Evolutionary conservation across 2,888 invertebrate genomes (phyloP).

Genomic region (Pseudoips prasinana): DNA sequence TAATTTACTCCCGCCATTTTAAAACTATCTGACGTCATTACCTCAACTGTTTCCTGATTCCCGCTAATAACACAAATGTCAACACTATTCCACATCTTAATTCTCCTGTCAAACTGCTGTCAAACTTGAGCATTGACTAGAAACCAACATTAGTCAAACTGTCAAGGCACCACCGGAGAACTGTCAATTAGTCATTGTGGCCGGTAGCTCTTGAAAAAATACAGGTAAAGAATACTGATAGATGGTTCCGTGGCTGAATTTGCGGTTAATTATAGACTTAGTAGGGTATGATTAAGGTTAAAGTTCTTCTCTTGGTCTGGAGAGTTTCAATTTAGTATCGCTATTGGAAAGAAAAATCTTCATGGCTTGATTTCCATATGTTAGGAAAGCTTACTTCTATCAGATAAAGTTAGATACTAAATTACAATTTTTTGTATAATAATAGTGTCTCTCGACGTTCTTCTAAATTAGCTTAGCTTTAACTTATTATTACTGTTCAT

Average conservation of each 20-base stretch:
- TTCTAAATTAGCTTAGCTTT: too few relatives aligned
- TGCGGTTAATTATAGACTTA: too few relatives aligned
- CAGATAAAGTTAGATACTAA: too few relatives aligned
- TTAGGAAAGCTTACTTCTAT: too few relatives aligned
- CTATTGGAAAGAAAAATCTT: slow-evolving; percentile 1
- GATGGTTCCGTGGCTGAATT: slow-evolving; percentile 20
- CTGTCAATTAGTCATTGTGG: slow-evolving; percentile 75
- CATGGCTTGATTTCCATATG: too few relatives aligned
- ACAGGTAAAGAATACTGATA: slow-evolving; percentile 17
- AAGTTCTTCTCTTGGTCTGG: too few relatives aligned
- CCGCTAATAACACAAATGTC: slow-evolving; percentile 40
- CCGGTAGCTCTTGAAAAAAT: slow-evolving; percentile 36
- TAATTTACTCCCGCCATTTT: slow-evolving; percentile 11
- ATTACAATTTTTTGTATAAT: too few relatives aligned
- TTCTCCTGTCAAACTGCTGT: slow-evolving; percentile 60
- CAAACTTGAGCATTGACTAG: slow-evolving; percentile 52
- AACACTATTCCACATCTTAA: slow-evolving; percentile 56
- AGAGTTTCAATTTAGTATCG: too few relatives aligned
- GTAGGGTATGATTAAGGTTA: too few relatives aligned
- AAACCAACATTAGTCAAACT: slow-evolving; percentile 74
- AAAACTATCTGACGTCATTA: slow-evolving; percentile 23
- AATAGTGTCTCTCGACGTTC: too few relatives aligned
- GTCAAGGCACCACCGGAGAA: slow-evolving; percentile 63
- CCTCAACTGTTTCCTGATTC: slow-evolving; percentile 7
- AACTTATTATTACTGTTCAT: too few relatives aligned